Base-by-base conservation (phyloP, 1,140 invertebrate genomes). In the Platorchestia sp. region DNA sequence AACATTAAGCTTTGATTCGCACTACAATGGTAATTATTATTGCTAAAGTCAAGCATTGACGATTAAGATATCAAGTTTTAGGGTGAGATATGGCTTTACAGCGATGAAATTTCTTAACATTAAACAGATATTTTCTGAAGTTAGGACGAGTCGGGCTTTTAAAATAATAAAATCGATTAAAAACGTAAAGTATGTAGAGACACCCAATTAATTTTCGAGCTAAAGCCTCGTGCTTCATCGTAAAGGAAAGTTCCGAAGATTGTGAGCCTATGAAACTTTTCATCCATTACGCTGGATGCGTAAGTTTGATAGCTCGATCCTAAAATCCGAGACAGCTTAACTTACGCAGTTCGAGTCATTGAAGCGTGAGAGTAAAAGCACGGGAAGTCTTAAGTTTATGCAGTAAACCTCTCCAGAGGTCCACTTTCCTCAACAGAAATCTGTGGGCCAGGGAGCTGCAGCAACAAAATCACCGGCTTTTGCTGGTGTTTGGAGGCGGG, bases 401-500 rank as follows among this genome's bases (percentile, higher is more conserved):
- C 43, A 44, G 87, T 89, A 89, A 89, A 89, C 87, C 87, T 42
- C n/a, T 41, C 87, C 41, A 27, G 43, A 41, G 87, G 87, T 89
- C 87, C 87, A 41, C 87, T 89, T 75, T 75, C 59, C 59, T 75
- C 59, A 75, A 44, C 87, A 89, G 87, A 89, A 89, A 89, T 41
- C 87, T 89, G 41, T 44, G 41, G 87, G 42, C 41, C 43, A 14
- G 7, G 87, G 14, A 75, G 43, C 45, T 47, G 43, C 45, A 93
- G 36, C 43, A 44, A 93, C 43, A 45, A 93, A 93, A 93, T 47
- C 91, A n/a, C 43, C 36, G 43, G 91, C 91, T 93, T 93, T 93
- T 93, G 43, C 91, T 93, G 91, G 43, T 93, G 91, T 93, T 93
- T 93, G 91, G 41, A 45, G 44, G 91, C 43, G 43, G 43, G 43